Percentiles rank a stretch among this genome's conserved stretches.
Conservation (phyloP, 2,888 invertebrate genomes). For the Caenorhabditis sp. region DNA sequence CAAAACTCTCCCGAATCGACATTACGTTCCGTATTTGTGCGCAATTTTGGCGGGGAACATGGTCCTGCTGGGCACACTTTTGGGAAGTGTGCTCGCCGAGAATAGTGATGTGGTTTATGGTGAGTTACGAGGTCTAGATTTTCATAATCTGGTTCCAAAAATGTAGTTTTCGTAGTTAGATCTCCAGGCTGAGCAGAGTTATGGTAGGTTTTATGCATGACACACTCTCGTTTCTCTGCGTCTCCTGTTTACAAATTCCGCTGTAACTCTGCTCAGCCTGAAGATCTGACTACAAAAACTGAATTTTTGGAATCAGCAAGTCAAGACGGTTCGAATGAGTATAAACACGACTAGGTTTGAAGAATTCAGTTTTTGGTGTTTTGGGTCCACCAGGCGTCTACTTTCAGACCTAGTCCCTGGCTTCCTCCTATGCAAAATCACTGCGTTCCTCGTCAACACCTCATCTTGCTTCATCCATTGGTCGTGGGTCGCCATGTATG, state of each 20-base stretch:
- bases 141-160: too few relatives aligned
- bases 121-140: too few relatives aligned
- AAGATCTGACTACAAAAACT: too few relatives aligned
- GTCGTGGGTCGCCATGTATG: slow-evolving; percentile 73
- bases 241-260: too few relatives aligned
- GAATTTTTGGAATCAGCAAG: too few relatives aligned
- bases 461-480: slow-evolving; percentile 73
- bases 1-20: slow-evolving; percentile 17
- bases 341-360: too few relatives aligned
- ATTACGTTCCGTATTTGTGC: slow-evolving; percentile 62
- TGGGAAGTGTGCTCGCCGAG: slow-evolving; percentile 56
- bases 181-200: too few relatives aligned
- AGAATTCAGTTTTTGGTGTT: too few relatives aligned
- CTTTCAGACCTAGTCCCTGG: slow-evolving; percentile 64
- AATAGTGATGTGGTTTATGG: slow-evolving; percentile 51
- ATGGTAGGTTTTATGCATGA: too few relatives aligned
- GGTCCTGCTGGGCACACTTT: slow-evolving; percentile 45
- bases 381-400: not conserved
- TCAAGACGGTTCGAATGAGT: not conserved
- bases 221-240: too few relatives aligned
- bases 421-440: slow-evolving; percentile 69
- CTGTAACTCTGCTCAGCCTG: not conserved
- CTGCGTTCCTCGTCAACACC: slow-evolving; percentile 65
- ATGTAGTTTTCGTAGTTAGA: too few relatives aligned
- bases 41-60: slow-evolving; percentile 67